A percentile compares a stretch with the other conserved stretches of the same genome.
phyloP scores from a whole-genome alignment of 2,888 invertebrate genomes.

The Philaethria dido region DNA sequence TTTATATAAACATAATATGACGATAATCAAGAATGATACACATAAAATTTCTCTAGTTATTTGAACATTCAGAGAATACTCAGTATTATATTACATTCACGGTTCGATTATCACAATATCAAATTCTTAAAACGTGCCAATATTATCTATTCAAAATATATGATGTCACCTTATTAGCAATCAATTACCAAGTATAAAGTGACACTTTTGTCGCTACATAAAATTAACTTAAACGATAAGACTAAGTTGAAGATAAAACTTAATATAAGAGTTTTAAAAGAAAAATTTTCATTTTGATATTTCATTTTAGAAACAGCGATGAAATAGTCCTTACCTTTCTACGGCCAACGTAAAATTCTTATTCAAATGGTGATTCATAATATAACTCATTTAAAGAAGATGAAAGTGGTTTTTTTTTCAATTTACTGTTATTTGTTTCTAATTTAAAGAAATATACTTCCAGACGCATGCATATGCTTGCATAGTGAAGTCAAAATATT shows the following conservation, averaged over 20 bases:
- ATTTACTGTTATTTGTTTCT: neutral
- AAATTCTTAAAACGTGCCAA: conserved; percentile 22
- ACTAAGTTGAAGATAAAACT: neutral
- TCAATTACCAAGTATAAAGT: conserved; percentile 18
- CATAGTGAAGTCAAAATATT: no score
- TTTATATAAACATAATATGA: no score
- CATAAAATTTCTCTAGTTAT: neutral
- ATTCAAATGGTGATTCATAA: neutral
- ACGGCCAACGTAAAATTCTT: neutral
- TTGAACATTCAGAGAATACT: neutral
- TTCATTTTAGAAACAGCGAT: neutral
- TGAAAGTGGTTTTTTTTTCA: neutral
- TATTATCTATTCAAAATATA: conserved; percentile 23
- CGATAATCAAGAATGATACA: neutral
- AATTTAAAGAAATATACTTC: neutral
- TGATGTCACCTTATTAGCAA: conserved; percentile 24
- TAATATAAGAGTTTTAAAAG: conserved; percentile 3
- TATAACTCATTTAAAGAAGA: neutral
- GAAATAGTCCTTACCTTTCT: neutral
- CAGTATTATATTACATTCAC: neutral
- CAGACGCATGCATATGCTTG: no score
- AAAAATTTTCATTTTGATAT: neutral
- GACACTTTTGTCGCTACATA: neutral
- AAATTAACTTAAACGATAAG: conserved; percentile 5
- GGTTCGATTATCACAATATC: neutral